Conservation (phyloP, 2,797 vertebrate species). For the Intellagama lesueurii region DNA sequence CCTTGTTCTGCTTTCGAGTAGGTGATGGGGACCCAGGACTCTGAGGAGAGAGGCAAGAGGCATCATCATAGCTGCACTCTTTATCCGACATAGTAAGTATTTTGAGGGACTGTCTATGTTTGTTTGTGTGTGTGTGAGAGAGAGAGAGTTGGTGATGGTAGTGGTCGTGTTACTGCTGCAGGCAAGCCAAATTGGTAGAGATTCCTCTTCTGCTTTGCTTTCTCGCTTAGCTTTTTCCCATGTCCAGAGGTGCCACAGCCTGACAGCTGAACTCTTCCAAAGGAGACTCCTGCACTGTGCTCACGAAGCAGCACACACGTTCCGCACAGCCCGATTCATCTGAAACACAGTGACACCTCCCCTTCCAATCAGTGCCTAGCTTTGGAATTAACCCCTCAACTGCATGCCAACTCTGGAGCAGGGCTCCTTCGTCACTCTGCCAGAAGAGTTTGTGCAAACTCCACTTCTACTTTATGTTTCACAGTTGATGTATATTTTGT, state of each 20-base stretch:
- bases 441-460: conserved; percentile 4
- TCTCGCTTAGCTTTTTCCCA: conserved; percentile 65
- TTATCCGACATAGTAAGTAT: conserved; percentile 74
- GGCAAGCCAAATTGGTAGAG: conserved; percentile 61
- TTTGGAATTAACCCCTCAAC: conserved; percentile 62
- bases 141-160: background rate
- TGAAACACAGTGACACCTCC: conserved; percentile 70
- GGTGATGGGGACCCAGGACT: conserved; percentile 88
- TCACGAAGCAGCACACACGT: conserved; percentile 62
- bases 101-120: background rate
- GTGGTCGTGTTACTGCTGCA: conserved; percentile 35
- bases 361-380: conserved; percentile 30
- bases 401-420: conserved; percentile 39
- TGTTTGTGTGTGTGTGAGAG: background rate
- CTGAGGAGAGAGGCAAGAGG: conserved; percentile 82
- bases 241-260: conserved; percentile 63
- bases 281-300: conserved; percentile 26
- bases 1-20: conserved; percentile 87
- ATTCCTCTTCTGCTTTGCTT: conserved; percentile 49
- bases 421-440: background rate
- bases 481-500: background rate
- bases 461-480: background rate
- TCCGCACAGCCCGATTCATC: conserved; percentile 62
- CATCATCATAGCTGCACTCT: conserved; percentile 83
- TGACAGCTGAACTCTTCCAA: conserved; percentile 49